These are phyloP conservation scores for Riptortus pedestris DNA, from an alignment of 1,140 invertebrate species.

Conservation along the genomic window DNA sequence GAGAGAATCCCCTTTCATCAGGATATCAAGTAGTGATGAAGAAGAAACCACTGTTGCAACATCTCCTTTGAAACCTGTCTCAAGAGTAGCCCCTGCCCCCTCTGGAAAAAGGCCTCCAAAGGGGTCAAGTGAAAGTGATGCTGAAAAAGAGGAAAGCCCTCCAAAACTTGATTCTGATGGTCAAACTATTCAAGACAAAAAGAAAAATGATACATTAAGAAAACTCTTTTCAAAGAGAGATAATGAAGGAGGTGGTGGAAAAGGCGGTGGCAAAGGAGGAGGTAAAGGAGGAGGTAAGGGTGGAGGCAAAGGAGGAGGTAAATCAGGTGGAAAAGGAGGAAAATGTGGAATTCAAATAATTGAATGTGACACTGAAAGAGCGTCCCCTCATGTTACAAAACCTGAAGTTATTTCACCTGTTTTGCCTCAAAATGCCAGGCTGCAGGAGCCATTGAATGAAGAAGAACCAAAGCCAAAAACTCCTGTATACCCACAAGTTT, in stretches of 20 bases:
- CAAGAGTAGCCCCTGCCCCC: constrained; percentile 28
- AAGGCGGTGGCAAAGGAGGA: constrained; percentile 47
- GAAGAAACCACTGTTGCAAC: constrained; percentile 25
- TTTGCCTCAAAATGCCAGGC: constrained; percentile 15
- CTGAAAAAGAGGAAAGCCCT: constrained; percentile 37
- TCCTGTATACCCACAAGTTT: background rate
- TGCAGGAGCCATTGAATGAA: constrained; percentile 12
- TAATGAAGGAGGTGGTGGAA: constrained; percentile 47
- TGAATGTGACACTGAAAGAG: constrained; percentile 37
- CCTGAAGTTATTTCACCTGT: constrained; percentile 10
- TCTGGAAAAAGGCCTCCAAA: constrained; percentile 26
- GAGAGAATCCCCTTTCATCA: constrained; percentile 23
- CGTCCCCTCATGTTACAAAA: constrained; percentile 31
- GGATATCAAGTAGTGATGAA: constrained; percentile 29
- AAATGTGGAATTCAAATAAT: constrained; percentile 33
- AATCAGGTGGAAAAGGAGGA: constrained; percentile 44
- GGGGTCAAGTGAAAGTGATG: constrained; percentile 27
- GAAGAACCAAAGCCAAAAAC: background rate
- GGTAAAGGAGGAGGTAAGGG: constrained; percentile 42
- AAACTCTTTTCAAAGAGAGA: constrained; percentile 52
- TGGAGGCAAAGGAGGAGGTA: constrained; percentile 44
- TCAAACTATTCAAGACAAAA: constrained; percentile 51
- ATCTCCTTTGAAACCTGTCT: constrained; percentile 29
- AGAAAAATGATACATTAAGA: constrained; percentile 55
- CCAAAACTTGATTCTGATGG: constrained; percentile 46